Evolutionary conservation across 1,140 invertebrate genomes (phyloP).

Genomic region (Sitophilus oryzae): DNA sequence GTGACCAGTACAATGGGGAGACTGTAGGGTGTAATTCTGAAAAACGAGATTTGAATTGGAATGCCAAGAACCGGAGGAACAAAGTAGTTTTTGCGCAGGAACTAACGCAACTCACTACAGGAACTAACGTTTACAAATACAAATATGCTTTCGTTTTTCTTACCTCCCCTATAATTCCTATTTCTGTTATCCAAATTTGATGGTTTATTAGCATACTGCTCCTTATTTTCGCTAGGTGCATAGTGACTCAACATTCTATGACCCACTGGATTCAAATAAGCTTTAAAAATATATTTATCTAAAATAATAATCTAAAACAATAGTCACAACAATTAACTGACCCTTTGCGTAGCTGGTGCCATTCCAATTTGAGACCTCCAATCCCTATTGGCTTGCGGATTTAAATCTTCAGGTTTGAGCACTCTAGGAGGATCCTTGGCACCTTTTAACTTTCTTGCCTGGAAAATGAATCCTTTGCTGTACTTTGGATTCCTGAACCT

Average conservation of each 20-base stretch:
- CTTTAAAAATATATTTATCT: slow-evolving; percentile 43
- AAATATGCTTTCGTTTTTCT: slow-evolving; percentile 4
- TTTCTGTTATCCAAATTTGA: slow-evolving; percentile 24
- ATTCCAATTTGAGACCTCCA: slow-evolving; percentile 67
- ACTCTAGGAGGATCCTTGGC: slow-evolving; percentile 66
- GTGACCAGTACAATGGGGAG: too few species aligned
- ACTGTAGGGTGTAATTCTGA: too few species aligned
- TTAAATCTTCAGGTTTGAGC: slow-evolving; percentile 74
- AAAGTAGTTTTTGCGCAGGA: too few species aligned
- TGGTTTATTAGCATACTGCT: slow-evolving; percentile 30
- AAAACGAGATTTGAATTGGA: too few species aligned
- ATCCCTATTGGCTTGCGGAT: slow-evolving; percentile 58
- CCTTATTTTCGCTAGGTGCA: slow-evolving; percentile 20
- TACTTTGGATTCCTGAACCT: slow-evolving; percentile 78
- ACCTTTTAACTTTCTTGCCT: slow-evolving; percentile 62
- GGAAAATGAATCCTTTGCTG: slow-evolving; percentile 68
- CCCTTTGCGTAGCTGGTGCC: slow-evolving; percentile 38
- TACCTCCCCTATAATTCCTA: slow-evolving; percentile 20
- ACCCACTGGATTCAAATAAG: slow-evolving; percentile 57
- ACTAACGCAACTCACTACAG: too few species aligned
- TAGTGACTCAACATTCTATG: slow-evolving; percentile 58
- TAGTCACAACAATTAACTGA: slow-evolving; percentile 11
- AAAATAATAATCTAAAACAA: neutral
- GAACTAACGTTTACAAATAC: too few species aligned
- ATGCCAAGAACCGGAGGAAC: too few species aligned